Percentiles rank a stretch among this genome's conserved stretches.
These are phyloP conservation scores for Atrina japonica DNA, from an alignment of 2,888 invertebrate species.

Conservation along the genomic window DNA sequence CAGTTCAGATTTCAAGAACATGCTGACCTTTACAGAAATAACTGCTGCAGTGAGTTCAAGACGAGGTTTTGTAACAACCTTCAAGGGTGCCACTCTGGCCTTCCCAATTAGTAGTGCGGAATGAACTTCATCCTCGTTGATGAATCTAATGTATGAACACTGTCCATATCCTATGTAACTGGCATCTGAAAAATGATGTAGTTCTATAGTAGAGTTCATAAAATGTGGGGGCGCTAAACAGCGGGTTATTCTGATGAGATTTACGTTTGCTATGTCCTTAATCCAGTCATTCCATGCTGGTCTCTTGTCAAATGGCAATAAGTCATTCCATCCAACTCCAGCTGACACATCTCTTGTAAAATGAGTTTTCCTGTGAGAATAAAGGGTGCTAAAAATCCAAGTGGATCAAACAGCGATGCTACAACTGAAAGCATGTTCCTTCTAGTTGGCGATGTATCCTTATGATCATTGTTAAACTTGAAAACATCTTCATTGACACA, in stretches of 20 bases:
- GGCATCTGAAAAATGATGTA: constrained; percentile 32
- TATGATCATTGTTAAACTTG: background rate
- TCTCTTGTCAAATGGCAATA: constrained; percentile 17
- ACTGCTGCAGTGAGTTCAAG: constrained; percentile 51
- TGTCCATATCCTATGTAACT: constrained; percentile 49
- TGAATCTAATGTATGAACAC: constrained; percentile 51
- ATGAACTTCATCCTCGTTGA: constrained; percentile 37
- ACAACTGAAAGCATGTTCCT: constrained; percentile 24
- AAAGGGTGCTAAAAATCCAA: constrained; percentile 28
- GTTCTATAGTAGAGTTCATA: constrained; percentile 2
- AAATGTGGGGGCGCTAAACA: constrained; percentile 45
- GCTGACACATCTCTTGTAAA: constrained; percentile 24
- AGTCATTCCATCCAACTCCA: constrained; percentile 24
- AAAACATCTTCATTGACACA: constrained; percentile 7
- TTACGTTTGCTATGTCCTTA: constrained; percentile 30
- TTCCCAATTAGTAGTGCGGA: constrained; percentile 54
- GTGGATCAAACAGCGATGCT: constrained; percentile 31
- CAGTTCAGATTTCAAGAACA: constrained; percentile 39
- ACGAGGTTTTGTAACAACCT: constrained; percentile 47
- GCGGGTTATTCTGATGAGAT: constrained; percentile 28
- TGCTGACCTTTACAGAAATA: constrained; percentile 47
- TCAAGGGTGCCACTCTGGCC: constrained; percentile 51
- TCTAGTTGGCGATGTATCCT: constrained; percentile 11
- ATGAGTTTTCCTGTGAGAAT: constrained; percentile 30
- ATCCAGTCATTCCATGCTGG: too few relatives aligned